Percentiles rank a stretch among this genome's conserved stretches.
These are phyloP conservation scores for Lypha dubia DNA, from an alignment of 2,888 invertebrate genomes.

Conservation along the genomic window DNA sequence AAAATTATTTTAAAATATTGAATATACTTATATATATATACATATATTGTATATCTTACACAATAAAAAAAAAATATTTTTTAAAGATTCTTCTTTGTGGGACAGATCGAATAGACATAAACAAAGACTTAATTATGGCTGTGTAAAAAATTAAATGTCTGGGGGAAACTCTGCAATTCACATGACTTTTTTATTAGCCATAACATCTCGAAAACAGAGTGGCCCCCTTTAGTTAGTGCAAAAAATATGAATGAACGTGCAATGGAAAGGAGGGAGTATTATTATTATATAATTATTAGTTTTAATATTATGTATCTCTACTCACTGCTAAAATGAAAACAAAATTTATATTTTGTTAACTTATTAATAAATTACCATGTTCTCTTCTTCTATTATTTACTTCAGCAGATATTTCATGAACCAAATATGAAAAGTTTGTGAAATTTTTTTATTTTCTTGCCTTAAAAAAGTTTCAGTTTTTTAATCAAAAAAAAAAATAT, in stretches of 20 bases:
- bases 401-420: conserved; percentile 63
- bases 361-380: conserved; percentile 20
- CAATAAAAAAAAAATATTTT: neutral
- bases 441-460: conserved; percentile 14
- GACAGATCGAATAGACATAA: neutral
- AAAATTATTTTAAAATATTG: neutral
- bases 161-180: neutral
- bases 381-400: neutral
- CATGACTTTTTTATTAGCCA: neutral
- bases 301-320: conserved; percentile 53
- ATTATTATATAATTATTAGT: conserved; percentile 26
- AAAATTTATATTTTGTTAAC: conserved; percentile 28
- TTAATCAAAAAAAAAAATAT: neutral
- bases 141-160: neutral
- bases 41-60: too few species aligned
- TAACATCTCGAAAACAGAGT: neutral
- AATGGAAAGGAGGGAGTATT: conserved; percentile 1
- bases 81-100: neutral
- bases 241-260: neutral
- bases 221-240: neutral
- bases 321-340: conserved; percentile 53
- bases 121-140: neutral
- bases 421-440: conserved; percentile 43
- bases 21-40: neutral
- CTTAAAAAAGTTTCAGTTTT: neutral